Conservation (phyloP, 2,888 invertebrate species). For the Mythimna ferrago region DNA sequence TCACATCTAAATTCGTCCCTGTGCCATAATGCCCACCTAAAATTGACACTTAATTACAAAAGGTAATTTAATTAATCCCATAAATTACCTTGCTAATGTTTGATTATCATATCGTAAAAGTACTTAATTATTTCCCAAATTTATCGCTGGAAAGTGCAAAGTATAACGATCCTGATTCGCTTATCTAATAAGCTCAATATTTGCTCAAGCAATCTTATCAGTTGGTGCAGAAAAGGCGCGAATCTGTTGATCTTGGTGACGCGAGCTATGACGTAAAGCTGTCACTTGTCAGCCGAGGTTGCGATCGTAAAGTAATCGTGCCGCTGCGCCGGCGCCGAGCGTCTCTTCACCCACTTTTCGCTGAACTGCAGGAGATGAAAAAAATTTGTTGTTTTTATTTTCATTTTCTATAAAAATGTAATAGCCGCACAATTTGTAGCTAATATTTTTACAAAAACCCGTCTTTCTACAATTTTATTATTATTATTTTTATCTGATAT, state of each 20-base stretch:
- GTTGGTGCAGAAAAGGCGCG: conserved; percentile 79
- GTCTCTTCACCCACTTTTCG: conserved; percentile 17
- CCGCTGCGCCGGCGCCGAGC: not conserved
- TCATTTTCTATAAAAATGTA: not conserved
- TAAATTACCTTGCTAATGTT: conserved; percentile 67
- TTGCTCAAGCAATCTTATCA: conserved; percentile 81
- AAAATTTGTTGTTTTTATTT: not conserved
- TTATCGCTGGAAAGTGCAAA: conserved; percentile 85
- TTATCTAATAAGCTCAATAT: conserved; percentile 83
- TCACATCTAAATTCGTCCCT: conserved; percentile 70
- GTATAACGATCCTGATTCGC: conserved; percentile 85
- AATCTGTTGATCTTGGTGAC: conserved; percentile 81
- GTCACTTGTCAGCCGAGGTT: conserved; percentile 68
- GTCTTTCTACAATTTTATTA: not conserved
- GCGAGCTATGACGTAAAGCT: conserved; percentile 78
- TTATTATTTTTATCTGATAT: too few species aligned
- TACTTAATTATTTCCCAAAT: conserved; percentile 78
- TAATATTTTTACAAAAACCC: not conserved
- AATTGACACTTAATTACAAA: conserved; percentile 53
- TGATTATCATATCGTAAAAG: conserved; percentile 72
- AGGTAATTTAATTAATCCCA: conserved; percentile 23
- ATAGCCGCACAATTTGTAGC: not conserved
- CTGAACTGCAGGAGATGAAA: not conserved
- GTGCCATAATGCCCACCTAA: conserved; percentile 48
- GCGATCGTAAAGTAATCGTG: conserved; percentile 38